Percentiles rank a stretch among this genome's conserved stretches.
Conservation (phyloP, 1,140 invertebrate species). For the Myzus persicae region DNA sequence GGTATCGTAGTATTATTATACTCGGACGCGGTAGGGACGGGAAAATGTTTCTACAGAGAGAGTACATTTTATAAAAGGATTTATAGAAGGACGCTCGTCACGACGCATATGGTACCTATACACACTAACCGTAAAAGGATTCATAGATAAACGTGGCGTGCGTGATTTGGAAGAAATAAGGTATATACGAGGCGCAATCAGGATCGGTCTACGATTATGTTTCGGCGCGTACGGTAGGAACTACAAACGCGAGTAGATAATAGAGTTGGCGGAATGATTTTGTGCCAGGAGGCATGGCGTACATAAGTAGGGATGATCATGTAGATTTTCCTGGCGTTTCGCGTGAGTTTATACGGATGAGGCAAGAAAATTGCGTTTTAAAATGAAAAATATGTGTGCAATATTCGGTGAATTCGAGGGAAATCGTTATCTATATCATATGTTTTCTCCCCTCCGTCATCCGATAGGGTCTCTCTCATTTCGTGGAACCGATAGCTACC, state of each 20-base stretch:
- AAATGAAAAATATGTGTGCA: not conserved
- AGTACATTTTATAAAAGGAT: not conserved
- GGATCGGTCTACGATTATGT: not conserved
- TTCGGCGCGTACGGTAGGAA: not conserved
- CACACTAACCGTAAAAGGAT: not conserved
- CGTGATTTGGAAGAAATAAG: not conserved
- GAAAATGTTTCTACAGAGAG: not conserved
- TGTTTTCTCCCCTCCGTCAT: not conserved
- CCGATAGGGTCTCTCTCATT: not conserved
- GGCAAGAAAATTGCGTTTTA: not conserved
- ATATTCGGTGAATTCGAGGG: not conserved
- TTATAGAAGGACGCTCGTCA: not conserved
- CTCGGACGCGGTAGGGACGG: not conserved
- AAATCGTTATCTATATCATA: not conserved
- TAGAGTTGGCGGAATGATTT: not conserved
- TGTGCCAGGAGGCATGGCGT: not conserved
- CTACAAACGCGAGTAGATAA: not conserved
- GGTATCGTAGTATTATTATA: not conserved
- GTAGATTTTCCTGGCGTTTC: not conserved
- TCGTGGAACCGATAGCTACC: no score
- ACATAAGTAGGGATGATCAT: constrained; percentile 6
- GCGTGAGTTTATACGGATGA: not conserved
- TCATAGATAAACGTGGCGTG: not conserved
- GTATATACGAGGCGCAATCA: not conserved
- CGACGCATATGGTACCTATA: not conserved